These are phyloP conservation scores for Thymelicus acteon DNA, from an alignment of 2,888 invertebrate genomes.

Conservation along the genomic window DNA sequence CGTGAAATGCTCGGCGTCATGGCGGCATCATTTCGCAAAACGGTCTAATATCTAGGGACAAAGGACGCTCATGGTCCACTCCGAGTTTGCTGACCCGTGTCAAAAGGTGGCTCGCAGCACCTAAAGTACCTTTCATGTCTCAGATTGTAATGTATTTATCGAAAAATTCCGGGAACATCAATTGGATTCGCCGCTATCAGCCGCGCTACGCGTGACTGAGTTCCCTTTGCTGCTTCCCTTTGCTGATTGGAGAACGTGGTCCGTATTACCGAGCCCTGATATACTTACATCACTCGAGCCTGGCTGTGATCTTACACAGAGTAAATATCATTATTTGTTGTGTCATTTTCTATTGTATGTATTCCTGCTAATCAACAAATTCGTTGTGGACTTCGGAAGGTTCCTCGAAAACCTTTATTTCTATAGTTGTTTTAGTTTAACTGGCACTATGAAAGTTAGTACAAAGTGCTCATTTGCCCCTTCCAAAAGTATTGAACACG, in stretches of 20 bases:
- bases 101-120: slow-evolving; percentile 21
- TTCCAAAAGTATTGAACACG: not conserved
- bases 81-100: slow-evolving; percentile 32
- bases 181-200: slow-evolving; percentile 23
- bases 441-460: too few species aligned
- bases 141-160: slow-evolving; percentile 36
- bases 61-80: slow-evolving; percentile 28
- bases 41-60: slow-evolving; percentile 33
- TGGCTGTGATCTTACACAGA: too few species aligned
- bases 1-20: slow-evolving; percentile 29
- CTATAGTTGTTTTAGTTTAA: too few species aligned
- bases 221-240: slow-evolving; percentile 23
- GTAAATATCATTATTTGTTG: too few species aligned
- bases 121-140: slow-evolving; percentile 36
- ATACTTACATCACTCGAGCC: not conserved
- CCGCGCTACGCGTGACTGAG: slow-evolving; percentile 32
- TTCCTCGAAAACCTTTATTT: too few species aligned
- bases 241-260: slow-evolving; percentile 11
- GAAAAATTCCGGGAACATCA: slow-evolving; percentile 35
- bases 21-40: slow-evolving; percentile 28
- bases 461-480: too few species aligned
- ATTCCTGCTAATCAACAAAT: too few species aligned
- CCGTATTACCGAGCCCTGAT: slow-evolving; percentile 4
- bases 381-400: too few species aligned
- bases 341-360: too few species aligned